Evolutionary conservation across 2,113 vertebrate species (phyloP), one percentile per base, ranked within the genome.

Genomic region (Grammomys surdaster): DNA sequence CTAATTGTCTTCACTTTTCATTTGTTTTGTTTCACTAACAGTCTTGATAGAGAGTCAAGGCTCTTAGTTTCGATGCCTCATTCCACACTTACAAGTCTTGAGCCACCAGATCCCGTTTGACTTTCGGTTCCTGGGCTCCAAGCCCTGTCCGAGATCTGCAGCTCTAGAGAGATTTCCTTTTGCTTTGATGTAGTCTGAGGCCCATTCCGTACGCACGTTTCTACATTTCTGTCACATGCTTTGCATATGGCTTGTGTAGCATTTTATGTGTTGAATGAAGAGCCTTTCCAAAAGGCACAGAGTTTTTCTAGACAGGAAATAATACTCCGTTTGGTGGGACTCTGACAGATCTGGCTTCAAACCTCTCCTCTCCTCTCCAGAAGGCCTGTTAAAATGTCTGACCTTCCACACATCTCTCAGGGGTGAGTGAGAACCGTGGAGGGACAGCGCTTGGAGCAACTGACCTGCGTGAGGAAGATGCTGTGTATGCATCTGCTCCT

Each of bases 261-360:
- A 65, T 70, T 91, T 88, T 56, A 24, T 48, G 46, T 88, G 26
- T 43, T 95, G 65, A 88, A 31, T 56, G 76, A 77, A 93, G 65
- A 75, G 31, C 46, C 93, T 89, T 91, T n/a, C 51, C 54, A 63
- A 63, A 60, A 78, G 60, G 20, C 80, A 33, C n/a, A 92, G 54
- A 48, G 54, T 69, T 72, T 84, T 22, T 82, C 26, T 51, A 65
- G 54, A 48, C 65, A 81, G 67, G 80, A 93, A 95, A 80, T 86
- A 90, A 51, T 76, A 46, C 22, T 78, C 56, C 28, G 54, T 67
- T 78, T 90, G 26, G 4, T 24, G 16, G 58, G 40, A 48, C 13
- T 89, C 31, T 85, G 72, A 91, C 46, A 89, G 73, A 73, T n/a
- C 26, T 77, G 22, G 89, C 51, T 91, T 95, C 56, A 93, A 36